These are phyloP conservation scores for Cremastobaeus sp. DNA, from an alignment of 2,888 invertebrate genomes.

Conservation along the genomic window DNA sequence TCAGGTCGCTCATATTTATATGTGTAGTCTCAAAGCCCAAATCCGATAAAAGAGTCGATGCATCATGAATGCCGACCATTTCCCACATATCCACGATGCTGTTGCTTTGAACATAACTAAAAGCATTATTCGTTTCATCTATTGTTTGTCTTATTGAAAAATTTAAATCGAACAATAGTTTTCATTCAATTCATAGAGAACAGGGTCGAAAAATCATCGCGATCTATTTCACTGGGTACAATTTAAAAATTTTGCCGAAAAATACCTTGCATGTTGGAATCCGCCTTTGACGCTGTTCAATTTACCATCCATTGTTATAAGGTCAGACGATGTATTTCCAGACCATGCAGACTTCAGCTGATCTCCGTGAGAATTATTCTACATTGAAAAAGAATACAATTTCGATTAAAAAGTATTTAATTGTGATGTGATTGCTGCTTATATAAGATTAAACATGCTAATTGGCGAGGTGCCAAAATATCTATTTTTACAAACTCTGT, in stretches of 20 bases:
- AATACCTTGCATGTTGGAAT: slow-evolving; percentile 66
- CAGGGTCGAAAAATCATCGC: background rate
- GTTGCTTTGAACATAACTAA: slow-evolving; percentile 64
- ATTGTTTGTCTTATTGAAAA: background rate
- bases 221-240: slow-evolving; percentile 16
- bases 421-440: too few species aligned
- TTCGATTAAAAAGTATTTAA: too few species aligned
- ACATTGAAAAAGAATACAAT: too few species aligned
- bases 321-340: slow-evolving; percentile 63
- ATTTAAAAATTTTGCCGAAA: slow-evolving; percentile 44
- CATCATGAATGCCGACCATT: slow-evolving; percentile 83
- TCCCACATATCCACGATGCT: slow-evolving; percentile 86
- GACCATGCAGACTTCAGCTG: slow-evolving; percentile 67
- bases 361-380: slow-evolving; percentile 61
- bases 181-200: background rate
- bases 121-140: slow-evolving; percentile 5
- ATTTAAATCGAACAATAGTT: background rate
- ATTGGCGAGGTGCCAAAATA: too few species aligned
- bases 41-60: slow-evolving; percentile 83
- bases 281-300: slow-evolving; percentile 64
- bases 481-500: too few species aligned
- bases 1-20: slow-evolving; percentile 82
- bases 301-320: slow-evolving; percentile 66
- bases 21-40: slow-evolving; percentile 83
- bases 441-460: too few species aligned